Evolutionary conservation across 2,888 invertebrate genomes (phyloP), one percentile per base, ranked within the genome.

Genomic region (Ptilodon capucinus): DNA sequence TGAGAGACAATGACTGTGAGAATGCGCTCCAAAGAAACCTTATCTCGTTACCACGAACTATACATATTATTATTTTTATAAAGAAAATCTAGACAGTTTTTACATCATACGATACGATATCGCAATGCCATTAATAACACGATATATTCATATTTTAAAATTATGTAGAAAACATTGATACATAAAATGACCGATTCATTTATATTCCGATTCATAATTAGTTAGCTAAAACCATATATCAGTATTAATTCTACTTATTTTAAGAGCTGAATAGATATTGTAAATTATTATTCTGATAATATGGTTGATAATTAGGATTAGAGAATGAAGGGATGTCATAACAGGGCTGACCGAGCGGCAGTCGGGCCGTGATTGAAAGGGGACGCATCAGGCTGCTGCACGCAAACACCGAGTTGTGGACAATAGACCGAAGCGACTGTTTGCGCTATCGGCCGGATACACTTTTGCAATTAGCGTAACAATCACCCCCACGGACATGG

Each of bases 31-130:
- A 70, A 81, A 83, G 85, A 83, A 88, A 81, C 80, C 82, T 79
- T 75, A 79, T 84, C 88, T 89, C 86, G 88, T 90, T 89, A 89
- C 86, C 81, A 73, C 82, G 68, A 79, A 81, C 86, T 84, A 86
- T 11, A 36, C 11, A 18, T 86, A 86, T 90, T 88, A 87, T 90
- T 89, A 89, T 86, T 86, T 88, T 89, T 89, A 85, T 86, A 84
- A 85, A 79, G 80, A 74, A 81, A 76, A 76, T 32, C 48, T 40
- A 36, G n/a, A n/a, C 42, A 43, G n/a, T 28, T 28, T 28, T n/a
- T 28, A 28, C 28, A n/a, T 5, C n/a, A 28, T 28, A 28, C 11
- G 28, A n/a, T 8, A 28, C 28, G 28, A 28, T 28, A 11, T 28
- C 28, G 28, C 11, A 11, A n/a, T n/a, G 28, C n/a, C 28, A 2